These are phyloP conservation scores for Hydractinia symbiolongicarpus DNA, from an alignment of 30 jellyfish, hydroid and myxozoan species.

Conservation along the genomic window DNA sequence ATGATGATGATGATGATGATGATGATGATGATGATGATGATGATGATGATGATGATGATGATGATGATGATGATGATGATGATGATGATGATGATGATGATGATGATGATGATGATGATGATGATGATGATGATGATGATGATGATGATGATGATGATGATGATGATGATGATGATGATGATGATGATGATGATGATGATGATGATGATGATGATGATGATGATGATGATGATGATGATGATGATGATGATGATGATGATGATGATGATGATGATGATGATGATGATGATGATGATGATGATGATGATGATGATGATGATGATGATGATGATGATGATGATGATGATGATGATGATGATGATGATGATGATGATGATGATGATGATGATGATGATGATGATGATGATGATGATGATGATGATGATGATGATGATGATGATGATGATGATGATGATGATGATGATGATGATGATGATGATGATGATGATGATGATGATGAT, in stretches of 20 bases:
- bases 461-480: constrained; percentile 15
- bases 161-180: constrained; percentile 8
- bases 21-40: constrained; percentile 15
- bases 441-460: constrained; percentile 20
- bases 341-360: constrained; percentile 19
- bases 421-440: constrained; percentile 10
- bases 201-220: constrained; percentile 31
- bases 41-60: constrained; percentile 18
- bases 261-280: constrained; percentile 31
- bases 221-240: constrained; percentile 31
- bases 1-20: constrained; percentile 7
- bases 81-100: constrained; percentile 2
- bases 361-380: constrained; percentile 28
- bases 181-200: constrained; percentile 1
- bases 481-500: constrained; percentile 19
- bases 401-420: constrained; percentile 5
- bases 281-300: constrained; percentile 25
- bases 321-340: constrained; percentile 21
- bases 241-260: constrained; percentile 29
- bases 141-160: constrained; percentile 6
- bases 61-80: constrained; percentile 14
- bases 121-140: constrained; percentile 9
- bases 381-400: constrained; percentile 11
- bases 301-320: constrained; percentile 30
- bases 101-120: constrained; percentile 7